Base-by-base conservation (phyloP, 2,113 vertebrate genomes). In the Gulo gulo region DNA sequence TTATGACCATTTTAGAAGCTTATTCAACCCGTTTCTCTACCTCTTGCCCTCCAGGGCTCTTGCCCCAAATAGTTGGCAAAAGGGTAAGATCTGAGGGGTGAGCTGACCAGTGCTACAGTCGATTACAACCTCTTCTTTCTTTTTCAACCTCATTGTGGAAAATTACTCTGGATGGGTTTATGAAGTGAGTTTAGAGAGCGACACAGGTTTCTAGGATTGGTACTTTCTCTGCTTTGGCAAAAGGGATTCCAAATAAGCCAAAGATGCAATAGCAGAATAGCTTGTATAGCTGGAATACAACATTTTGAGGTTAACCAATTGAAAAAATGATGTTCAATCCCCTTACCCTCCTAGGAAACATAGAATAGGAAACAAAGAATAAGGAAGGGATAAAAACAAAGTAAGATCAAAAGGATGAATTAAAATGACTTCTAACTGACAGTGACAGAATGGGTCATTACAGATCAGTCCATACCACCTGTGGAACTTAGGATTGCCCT, bases 21-120 rank as follows among this genome's bases (percentile, higher is more conserved):
- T 98, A 88, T 98, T 98, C 98, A 98, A 98, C 95, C 95, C 94
- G 88, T 98, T 97, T 98, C 97, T 98, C 95, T 97, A 92, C 87
- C 94, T 96, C 92, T 97, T 92, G n/a, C 61, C 71, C 4, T 15
- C 67, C 88, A 85, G 87, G 73, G 94, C 95, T 39, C 21, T 20
- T 50, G 29, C 23, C 82, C 45, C 86, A 63, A 95, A 69, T 26
- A 47, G 42, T 61, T 93, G 73, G 29, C 21, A 95, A 39, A 95
- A 80, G 63, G n/a, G 23, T 5, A 39, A 87, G 31, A 92, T 20
- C 5, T 20, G 57, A 82, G n/a, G 34, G 65, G 87, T 76, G 34
- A 34, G n/a, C 78, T 52, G 26, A 13, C 31, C 88, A 93, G 36
- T 7, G 18, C 31, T 84, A 34, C 10, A 85, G 29, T 7, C n/a